Base-by-base conservation (phyloP, 2,113 vertebrate genomes). In the Myanophis thanlyinensis region DNA sequence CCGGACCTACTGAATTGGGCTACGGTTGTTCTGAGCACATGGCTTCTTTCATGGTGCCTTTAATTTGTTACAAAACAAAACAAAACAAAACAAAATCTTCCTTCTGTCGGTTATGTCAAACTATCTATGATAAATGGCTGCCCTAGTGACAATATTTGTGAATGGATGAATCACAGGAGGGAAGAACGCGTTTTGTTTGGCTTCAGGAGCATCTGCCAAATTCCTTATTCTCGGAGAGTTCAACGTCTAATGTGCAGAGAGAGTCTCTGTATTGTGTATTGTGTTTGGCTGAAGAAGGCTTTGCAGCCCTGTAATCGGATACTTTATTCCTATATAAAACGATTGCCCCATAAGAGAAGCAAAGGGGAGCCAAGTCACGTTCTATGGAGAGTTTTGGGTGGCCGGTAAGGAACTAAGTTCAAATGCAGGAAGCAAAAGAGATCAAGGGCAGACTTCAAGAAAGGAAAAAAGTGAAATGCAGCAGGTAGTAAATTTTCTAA, bases 301-400 rank as follows among this genome's bases (percentile, higher is more conserved):
- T 95, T 93, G 86, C 0, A 4, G 92, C 91, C 95, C 89, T 13
- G 95, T 96, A 96, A 97, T 95, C 88, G 94, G 97, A 97, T 94
- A 92, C 94, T 95, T 95, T 93, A 88, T 97, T 67, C 62, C 94
- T 97, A 94, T 97, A 93, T 97, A 97, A 95, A 94, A 91, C 96
- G 96, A 95, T 96, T 96, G 95, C 96, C 97, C 96, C 96, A 92
- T 0, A 30, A 30, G 94, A 94, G 92, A 88, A 89, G 89, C 22
- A 89, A 93, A 0, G 0, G 91, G 7, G 52, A 96, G 95, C 96
- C 95, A 96, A 95, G 96, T 95, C 92, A 90, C 85, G 88, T 93
- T 95, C 93, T 94, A 62, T 94, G 92, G 91, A 87, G 94, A 93
- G 96, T 95, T 94, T 59, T 91, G 18, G 0, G 48, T 0, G 1